Percentiles rank a stretch among this genome's conserved stretches.
These are phyloP conservation scores for Oncopodura yosiiana DNA, from an alignment of 1,140 invertebrate genomes.

Conservation along the genomic window DNA sequence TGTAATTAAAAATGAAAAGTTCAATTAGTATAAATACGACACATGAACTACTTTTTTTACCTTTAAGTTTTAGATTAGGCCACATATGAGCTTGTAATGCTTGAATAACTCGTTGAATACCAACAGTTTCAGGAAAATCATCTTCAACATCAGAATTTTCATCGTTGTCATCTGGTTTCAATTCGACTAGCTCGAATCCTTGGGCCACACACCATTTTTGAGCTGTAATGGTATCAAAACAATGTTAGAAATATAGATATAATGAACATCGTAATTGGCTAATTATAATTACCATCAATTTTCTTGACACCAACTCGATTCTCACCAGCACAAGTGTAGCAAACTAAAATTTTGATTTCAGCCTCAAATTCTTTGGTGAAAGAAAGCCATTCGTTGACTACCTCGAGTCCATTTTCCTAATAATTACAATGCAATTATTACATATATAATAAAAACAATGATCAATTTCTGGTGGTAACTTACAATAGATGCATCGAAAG, in stretches of 20 bases:
- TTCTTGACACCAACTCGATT: slow-evolving; percentile 25
- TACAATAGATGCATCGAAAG: slow-evolving; percentile 49
- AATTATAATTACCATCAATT: slow-evolving; percentile 27
- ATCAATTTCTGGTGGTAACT: slow-evolving; percentile 20
- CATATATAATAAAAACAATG: slow-evolving; percentile 17
- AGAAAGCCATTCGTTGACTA: slow-evolving; percentile 44
- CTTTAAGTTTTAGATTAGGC: slow-evolving; percentile 63
- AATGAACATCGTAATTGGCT: background rate
- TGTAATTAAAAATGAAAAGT: background rate
- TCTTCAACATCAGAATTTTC: slow-evolving; percentile 48
- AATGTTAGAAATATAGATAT: background rate
- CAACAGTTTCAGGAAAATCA: slow-evolving; percentile 54
- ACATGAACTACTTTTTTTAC: slow-evolving; percentile 38
- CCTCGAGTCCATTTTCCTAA: slow-evolving; percentile 44
- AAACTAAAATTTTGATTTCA: slow-evolving; percentile 47
- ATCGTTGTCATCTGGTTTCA: slow-evolving; percentile 47
- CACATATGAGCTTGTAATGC: slow-evolving; percentile 65
- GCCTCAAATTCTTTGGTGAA: slow-evolving; percentile 45
- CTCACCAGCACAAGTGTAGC: slow-evolving; percentile 40
- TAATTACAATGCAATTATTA: slow-evolving; percentile 7
- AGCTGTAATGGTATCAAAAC: slow-evolving; percentile 37
- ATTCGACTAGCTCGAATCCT: slow-evolving; percentile 62
- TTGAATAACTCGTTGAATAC: slow-evolving; percentile 61
- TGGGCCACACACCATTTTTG: slow-evolving; percentile 55
- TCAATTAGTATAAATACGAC: background rate